phyloP scores from a whole-genome alignment of 2,113 vertebrate species.

The Bubo bubo region DNA sequence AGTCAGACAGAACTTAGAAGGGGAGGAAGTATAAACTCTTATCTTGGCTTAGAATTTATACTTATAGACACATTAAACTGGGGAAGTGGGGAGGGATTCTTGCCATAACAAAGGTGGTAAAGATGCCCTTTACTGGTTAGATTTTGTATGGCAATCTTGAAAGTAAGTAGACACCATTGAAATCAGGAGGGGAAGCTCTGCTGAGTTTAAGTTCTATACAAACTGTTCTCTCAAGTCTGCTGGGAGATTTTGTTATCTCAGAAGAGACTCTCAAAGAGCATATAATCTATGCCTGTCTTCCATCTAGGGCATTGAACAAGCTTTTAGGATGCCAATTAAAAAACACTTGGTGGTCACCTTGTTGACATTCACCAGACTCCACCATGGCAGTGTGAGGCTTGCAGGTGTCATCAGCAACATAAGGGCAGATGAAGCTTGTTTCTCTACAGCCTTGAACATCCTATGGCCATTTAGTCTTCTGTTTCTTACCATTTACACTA shows the following conservation, averaged over 20 bases:
- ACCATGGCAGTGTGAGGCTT: neutral
- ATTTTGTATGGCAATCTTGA: slow-evolving; percentile 65
- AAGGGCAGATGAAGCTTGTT: neutral
- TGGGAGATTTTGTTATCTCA: neutral
- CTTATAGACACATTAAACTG: slow-evolving; percentile 20
- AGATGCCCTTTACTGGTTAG: slow-evolving; percentile 24
- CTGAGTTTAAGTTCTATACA: neutral
- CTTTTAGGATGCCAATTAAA: neutral
- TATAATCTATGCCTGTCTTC: neutral
- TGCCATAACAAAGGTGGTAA: slow-evolving; percentile 65
- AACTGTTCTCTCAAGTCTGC: neutral
- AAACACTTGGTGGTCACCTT: neutral
- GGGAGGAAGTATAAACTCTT: slow-evolving; percentile 45
- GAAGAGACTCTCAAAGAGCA: neutral
- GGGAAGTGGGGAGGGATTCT: neutral
- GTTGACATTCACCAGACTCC: neutral
- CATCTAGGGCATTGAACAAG: neutral
- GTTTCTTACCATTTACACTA: neutral
- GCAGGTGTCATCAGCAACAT: neutral
- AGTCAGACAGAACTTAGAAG: slow-evolving; percentile 44
- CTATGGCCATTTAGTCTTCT: neutral
- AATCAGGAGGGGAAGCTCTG: slow-evolving; percentile 50
- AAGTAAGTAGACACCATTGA: slow-evolving; percentile 67
- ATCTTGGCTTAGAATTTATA: slow-evolving; percentile 39
- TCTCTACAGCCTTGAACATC: neutral